Evolutionary conservation across 2,888 invertebrate species (phyloP), one percentile per base, ranked within the genome.

Genomic region (Drosophila helvetica): DNA sequence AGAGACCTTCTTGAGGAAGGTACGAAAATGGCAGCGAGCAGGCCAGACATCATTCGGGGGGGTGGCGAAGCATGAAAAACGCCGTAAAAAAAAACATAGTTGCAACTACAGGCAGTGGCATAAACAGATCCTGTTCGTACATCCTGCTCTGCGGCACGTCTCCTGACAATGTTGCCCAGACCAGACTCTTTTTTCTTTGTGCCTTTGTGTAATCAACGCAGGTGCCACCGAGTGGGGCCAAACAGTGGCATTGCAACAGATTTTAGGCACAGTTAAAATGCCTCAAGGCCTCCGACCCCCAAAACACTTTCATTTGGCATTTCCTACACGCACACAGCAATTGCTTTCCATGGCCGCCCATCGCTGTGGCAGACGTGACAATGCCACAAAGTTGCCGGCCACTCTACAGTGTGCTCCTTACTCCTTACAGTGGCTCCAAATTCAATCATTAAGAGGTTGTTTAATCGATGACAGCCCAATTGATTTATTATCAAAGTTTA

Each of bases 31-130:
- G 15, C 18, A 18, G 30, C 17, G 10, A 3, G n/a, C 22, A 17
- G 18, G 8, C 17, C 43, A n/a, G 27, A 45, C 27, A 38, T 45
- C 43, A 70, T 56, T 66, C 38, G 25, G 55, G 43, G 55, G 48
- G 79, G 80, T 72, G 80, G 70, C 68, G 71, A 77, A 73, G 82
- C 83, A 85, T 80, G 85, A 83, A 85, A 85, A 77, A 71, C 82
- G 77, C 78, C 75, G 75, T 85, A 81, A 84, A 84, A 84, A 66
- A 81, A 84, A 84, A 85, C 63, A 83, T 79, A 79, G 82, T 80
- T 77, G 68, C 69, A 43, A 57, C 55, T 53, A 58, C 57, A 50
- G 15, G 12, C 15, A 5, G 38, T 12, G n/a, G 33, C 46, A 22
- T 30, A 60, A 58, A 58, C 76, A 63, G 57, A 56, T 70, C 62